Base-by-base conservation (phyloP, 1,140 invertebrate genomes). In the Vanessa atalanta region DNA sequence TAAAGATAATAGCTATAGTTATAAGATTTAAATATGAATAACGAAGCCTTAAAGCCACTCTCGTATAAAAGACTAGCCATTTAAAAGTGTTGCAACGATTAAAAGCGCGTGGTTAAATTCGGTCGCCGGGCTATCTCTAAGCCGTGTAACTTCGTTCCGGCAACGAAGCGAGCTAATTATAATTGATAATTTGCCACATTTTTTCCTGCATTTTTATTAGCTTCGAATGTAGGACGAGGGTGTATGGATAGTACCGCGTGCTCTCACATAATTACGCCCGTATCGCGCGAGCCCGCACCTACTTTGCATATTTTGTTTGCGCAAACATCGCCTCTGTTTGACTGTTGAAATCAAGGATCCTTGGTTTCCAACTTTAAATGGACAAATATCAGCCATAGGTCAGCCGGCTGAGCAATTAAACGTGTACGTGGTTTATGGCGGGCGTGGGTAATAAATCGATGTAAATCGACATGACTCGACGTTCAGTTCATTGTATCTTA, bases 261-360 rank as follows among this genome's bases (percentile, higher is more conserved):
- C 84, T 83, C 85, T 78, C 81, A 90, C 90, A 92, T 92, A 92
- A 92, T 92, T 90, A 92, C 76, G 79, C 85, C 88, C 89, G 85
- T 92, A 92, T 91, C 90, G 83, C 84, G 78, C 78, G 74, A 75
- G 76, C 88, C 88, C 89, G 88, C 80, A 89, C 84, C 89, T 86
- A 86, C 88, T 92, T 92, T 92, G 85, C 90, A 91, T 92, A 92
- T 88, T 92, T 90, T 91, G 89, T 91, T 92, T 88, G 85, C 81
- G 76, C 84, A 88, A 91, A 91, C 88, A 90, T 77, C 71, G 81
- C 80, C 81, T 86, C 82, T 90, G 87, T 90, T 91, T 90, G 85
- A 89, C 83, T 88, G 89, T 90, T 87, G 87, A 84, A 91, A 90
- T 88, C 89, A 85, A 88, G 87, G 81, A 88, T 84, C 76, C 76